Evolutionary conservation across 2,797 vertebrate genomes (phyloP).

Genomic region (Clarias pachynema): DNA sequence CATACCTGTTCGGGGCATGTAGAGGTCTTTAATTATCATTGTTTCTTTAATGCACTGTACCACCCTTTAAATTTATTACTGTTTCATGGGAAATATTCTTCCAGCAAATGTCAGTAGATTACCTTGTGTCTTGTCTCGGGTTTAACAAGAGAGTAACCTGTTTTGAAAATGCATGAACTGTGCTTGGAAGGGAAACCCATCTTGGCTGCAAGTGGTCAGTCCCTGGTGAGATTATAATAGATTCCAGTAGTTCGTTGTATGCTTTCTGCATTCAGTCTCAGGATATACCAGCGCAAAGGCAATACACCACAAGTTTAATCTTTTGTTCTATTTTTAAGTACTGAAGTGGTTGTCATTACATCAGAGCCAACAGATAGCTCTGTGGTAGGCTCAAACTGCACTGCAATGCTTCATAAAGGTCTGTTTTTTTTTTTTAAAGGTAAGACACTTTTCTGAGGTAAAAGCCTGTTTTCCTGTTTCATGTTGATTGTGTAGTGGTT

Average conservation of each 20-base stretch:
- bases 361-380: background rate
- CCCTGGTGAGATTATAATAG: background rate
- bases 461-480: conserved; percentile 2
- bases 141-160: background rate
- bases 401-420: background rate
- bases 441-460: background rate
- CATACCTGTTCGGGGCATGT: background rate
- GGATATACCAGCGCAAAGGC: background rate
- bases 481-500: conserved; percentile 19
- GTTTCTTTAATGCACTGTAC: background rate
- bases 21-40: background rate
- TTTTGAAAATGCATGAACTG: background rate
- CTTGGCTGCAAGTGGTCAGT: background rate
- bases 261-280: background rate
- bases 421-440: background rate
- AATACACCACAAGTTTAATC: background rate
- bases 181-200: background rate
- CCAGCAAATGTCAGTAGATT: background rate
- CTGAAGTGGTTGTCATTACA: background rate
- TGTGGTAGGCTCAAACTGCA: background rate
- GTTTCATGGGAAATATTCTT: background rate
- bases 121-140: background rate
- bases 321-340: background rate
- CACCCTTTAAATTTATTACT: background rate
- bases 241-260: background rate